These are phyloP conservation scores for Drosophila nigritarsus DNA, from an alignment of 2,888 invertebrate species.

Conservation along the genomic window DNA sequence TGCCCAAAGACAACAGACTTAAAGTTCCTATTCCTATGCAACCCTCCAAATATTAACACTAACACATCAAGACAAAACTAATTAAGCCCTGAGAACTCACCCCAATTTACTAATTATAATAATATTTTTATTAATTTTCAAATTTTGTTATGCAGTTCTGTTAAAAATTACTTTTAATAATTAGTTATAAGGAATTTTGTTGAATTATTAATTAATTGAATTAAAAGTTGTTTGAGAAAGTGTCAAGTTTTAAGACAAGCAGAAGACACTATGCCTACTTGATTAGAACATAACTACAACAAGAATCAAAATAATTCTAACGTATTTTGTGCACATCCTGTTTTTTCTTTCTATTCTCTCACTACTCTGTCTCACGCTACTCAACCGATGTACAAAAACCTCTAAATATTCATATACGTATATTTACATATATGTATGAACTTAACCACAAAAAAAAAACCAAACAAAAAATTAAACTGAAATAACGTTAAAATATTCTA, in stretches of 20 bases:
- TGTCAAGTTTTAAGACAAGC: slow-evolving; percentile 51
- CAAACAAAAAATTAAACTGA: slow-evolving; percentile 47
- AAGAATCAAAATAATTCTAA: slow-evolving; percentile 83
- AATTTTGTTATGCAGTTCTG: slow-evolving; percentile 74
- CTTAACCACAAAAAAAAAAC: slow-evolving; percentile 62
- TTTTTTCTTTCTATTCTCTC: slow-evolving; percentile 84
- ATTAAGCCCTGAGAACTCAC: slow-evolving; percentile 23
- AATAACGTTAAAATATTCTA: slow-evolving; percentile 59
- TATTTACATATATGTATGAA: slow-evolving; percentile 60
- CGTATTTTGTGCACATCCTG: slow-evolving; percentile 85
- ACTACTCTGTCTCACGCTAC: slow-evolving; percentile 81
- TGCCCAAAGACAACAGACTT: slow-evolving; percentile 54
- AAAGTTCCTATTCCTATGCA: slow-evolving; percentile 55
- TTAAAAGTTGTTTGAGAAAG: slow-evolving; percentile 64
- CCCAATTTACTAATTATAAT: slow-evolving; percentile 18
- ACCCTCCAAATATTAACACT: slow-evolving; percentile 33
- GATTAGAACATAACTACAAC: slow-evolving; percentile 65
- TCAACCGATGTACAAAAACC: slow-evolving; percentile 78
- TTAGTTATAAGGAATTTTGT: slow-evolving; percentile 68
- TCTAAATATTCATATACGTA: slow-evolving; percentile 53
- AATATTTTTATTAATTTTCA: slow-evolving; percentile 35
- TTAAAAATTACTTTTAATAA: slow-evolving; percentile 65
- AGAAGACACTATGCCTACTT: slow-evolving; percentile 57
- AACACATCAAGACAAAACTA: slow-evolving; percentile 25
- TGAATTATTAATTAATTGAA: slow-evolving; percentile 51